Evolutionary conservation across 2,797 vertebrate genomes (phyloP).

Genomic region (Hylomyscus alleni): DNA sequence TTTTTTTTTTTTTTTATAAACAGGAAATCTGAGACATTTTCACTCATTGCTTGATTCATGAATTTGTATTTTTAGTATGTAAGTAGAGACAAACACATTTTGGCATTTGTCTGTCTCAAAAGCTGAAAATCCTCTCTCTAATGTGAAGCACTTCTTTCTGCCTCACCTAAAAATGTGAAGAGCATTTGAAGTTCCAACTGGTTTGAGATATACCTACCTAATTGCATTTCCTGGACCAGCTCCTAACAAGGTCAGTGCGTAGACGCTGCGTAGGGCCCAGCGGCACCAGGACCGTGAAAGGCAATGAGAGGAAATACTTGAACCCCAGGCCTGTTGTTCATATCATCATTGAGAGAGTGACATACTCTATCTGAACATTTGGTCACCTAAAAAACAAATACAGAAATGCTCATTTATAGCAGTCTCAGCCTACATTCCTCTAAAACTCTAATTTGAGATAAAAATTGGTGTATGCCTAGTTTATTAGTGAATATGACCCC

Average conservation of each 20-base stretch:
- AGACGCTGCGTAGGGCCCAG: neutral
- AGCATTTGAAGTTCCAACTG: neutral
- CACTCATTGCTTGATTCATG: slow-evolving; percentile 60
- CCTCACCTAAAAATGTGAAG: neutral
- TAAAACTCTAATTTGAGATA: neutral
- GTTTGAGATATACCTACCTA: neutral
- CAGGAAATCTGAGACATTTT: slow-evolving; percentile 60
- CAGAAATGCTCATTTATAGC: neutral
- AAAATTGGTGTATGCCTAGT: neutral
- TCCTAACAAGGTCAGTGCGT: neutral
- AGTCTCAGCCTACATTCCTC: neutral
- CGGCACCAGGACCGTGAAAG: fast-evolving
- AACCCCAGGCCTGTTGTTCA: neutral
- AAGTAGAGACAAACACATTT: slow-evolving; percentile 49
- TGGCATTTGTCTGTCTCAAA: slow-evolving; percentile 8
- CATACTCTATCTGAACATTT: neutral
- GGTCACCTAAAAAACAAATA: slow-evolving; percentile 7
- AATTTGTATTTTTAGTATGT: slow-evolving; percentile 69
- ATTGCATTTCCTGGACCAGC: neutral
- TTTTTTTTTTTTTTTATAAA: slow-evolving; percentile 64
- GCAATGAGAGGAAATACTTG: neutral
- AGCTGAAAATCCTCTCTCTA: slow-evolving; percentile 38
- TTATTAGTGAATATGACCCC: neutral
- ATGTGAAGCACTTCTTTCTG: slow-evolving; percentile 13
- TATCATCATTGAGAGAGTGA: neutral